Base-by-base conservation (phyloP, 2,797 vertebrate species). In the Toxotes lorentzi region DNA sequence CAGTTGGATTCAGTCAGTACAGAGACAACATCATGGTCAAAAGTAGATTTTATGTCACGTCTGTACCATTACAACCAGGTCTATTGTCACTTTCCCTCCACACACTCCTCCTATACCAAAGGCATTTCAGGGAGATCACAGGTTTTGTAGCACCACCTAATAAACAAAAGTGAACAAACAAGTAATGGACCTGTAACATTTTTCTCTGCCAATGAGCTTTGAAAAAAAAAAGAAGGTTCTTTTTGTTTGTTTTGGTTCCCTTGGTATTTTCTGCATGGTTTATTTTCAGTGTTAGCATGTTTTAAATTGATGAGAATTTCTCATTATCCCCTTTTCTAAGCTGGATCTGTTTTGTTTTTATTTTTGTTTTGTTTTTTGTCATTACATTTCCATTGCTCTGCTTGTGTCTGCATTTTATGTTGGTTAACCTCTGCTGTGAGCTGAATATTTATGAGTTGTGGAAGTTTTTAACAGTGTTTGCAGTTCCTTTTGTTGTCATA, bases 331-430 rank as follows among this genome's bases (percentile, higher is more conserved):
- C 82, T 89, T 76, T 78, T 87, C 86, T 83, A 82, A 83, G 41
- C 76, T 78, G 32, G 2, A 83, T 72, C 83, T 86, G 76, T 72
- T 47, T 77, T 35, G 75, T 82, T 63, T 64, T 48, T 57, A 75
- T 76, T 72, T 47, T 77, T 35, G 75, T 81, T 63, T 62, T 8
- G 45, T 56, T 40, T 10, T 14, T 58, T 58, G 78, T 53, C 73
- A 51, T 78, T 61, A 82, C 54, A 63, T 77, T 75, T 83, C 35
- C 69, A 70, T 83, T 71, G 62, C 82, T 89, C 62, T 90, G 79
- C 84, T 90, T 87, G 73, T 93, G 86, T 93, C 87, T 82, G 90
- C 80, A 88, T 86, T 88, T 85, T 73, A 47, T 92, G 81, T 90
- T 88, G 74, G 81, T 94, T 89, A 71, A 86, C 83, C 62, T 85